Evolutionary conservation across 2,797 vertebrate species (phyloP), one percentile per base, ranked within the genome.

Genomic region (Danio kyathit): DNA sequence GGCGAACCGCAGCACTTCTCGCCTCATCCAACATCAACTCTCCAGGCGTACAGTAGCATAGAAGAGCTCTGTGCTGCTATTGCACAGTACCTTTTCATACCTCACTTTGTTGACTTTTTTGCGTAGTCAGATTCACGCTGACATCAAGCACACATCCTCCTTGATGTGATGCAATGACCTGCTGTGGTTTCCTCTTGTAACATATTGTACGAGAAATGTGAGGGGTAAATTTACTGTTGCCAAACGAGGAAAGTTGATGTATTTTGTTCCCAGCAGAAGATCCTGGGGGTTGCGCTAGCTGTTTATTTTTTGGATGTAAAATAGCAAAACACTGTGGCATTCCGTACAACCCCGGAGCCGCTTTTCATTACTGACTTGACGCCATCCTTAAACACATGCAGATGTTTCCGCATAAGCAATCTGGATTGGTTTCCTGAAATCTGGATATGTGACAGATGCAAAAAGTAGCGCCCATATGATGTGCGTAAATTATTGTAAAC

Each of bases 311-410:
- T 64, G 88, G 84, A 89, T 21, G 77, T 82, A 81, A 74, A 79
- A 76, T 83, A 86, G 87, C 49, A 67, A 84, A 84, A 73, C 72
- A 83, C 86, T 89, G 76, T 48, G 78, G 51, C 69, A 51, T 75
- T 69, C 82, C 90, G 90, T 85, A 88, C 82, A 88, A 89, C 83
- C 88, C 82, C 72, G 87, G 88, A 91, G 92, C 84, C 89, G 6
- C 85, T 67, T 92, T 92, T 94, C 90, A 93, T 94, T 94, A 91
- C 86, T 86, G 29, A 87, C 85, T 91, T 90, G 93, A 95, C 92
- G 93, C 92, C 93, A 89, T 76, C 82, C 87, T 49, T 93, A 94
- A 95, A 92, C 87, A 89, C 84, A 88, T 90, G 84, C 94, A 94
- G 94, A 94, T 94, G 94, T 94, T 92, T 91, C 89, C 82, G 88